Evolutionary conservation across 2,113 vertebrate species (phyloP).

Genomic region (Monopterus albus): DNA sequence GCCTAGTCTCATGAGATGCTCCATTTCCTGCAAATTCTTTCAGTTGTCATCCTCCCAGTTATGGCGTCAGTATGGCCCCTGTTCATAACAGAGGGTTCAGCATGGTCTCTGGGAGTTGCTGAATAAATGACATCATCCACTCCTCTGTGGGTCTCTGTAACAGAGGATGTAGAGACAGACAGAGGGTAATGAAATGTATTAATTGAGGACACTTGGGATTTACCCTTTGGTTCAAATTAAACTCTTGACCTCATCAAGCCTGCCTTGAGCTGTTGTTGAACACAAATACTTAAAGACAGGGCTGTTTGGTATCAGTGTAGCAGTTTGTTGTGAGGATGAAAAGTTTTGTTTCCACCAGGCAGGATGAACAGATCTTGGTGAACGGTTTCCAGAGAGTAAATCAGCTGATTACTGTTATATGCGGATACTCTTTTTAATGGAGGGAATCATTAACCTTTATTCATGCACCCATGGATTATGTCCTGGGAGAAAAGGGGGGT

Average conservation of each 20-base stretch:
- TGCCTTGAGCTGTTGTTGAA: no score
- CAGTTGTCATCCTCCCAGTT: constrained; percentile 35
- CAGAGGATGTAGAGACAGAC: no score
- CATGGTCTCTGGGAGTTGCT: constrained; percentile 51
- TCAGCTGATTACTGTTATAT: no score
- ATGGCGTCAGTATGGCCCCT: constrained; percentile 27
- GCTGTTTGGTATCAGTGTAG: neutral
- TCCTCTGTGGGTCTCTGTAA: neutral
- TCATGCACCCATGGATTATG: no score
- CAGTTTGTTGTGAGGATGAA: neutral
- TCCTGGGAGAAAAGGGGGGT: no score
- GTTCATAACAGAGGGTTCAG: constrained; percentile 55
- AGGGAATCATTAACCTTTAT: neutral
- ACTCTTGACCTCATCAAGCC: no score
- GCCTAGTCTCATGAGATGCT: constrained; percentile 29
- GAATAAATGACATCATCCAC: constrained; percentile 41
- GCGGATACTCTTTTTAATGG: constrained; percentile 3
- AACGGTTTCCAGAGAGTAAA: neutral
- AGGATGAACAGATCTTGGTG: neutral
- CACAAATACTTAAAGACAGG: neutral
- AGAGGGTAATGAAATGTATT: no score
- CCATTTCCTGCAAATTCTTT: constrained; percentile 65
- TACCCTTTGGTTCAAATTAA: no score
- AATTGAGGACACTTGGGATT: no score
- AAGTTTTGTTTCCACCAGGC: neutral